Conservation (phyloP, 2,888 invertebrate species). For the Luperina testacea region DNA sequence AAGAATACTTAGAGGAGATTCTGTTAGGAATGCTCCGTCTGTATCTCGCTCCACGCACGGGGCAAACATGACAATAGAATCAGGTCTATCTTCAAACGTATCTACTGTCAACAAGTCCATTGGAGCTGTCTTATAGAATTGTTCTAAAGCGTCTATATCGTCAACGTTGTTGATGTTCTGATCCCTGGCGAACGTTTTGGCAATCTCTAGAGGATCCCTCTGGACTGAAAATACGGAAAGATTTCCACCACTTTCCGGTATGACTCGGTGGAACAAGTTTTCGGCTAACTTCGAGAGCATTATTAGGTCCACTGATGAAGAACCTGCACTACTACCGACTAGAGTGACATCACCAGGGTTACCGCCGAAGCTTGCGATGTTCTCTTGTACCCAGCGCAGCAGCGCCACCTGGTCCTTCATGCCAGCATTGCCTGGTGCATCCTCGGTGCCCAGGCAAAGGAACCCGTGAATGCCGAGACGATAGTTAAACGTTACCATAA, state of each 20-base stretch:
- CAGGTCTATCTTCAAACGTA: constrained; percentile 25
- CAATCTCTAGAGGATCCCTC: constrained; percentile 71
- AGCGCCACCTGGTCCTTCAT: too few relatives aligned
- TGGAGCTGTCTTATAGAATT: constrained; percentile 72
- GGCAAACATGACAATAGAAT: too few relatives aligned
- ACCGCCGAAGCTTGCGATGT: too few relatives aligned
- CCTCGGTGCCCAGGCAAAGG: too few relatives aligned
- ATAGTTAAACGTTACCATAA: too few relatives aligned
- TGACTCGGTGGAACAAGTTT: constrained; percentile 74
- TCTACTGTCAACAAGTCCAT: constrained; percentile 58
- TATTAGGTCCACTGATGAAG: constrained; percentile 38
- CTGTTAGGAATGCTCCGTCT: too few relatives aligned
- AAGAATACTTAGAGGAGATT: too few relatives aligned
- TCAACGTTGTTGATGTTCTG: constrained; percentile 69
- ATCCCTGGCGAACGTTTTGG: constrained; percentile 66
- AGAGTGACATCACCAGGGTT: too few relatives aligned
- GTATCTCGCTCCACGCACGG: too few relatives aligned
- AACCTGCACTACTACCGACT: constrained; percentile 69
- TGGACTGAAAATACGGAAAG: constrained; percentile 69
- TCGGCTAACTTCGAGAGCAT: constrained; percentile 41
- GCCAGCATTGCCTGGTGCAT: too few relatives aligned
- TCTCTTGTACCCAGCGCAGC: too few relatives aligned
- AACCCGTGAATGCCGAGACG: too few relatives aligned
- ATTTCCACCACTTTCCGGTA: constrained; percentile 75
- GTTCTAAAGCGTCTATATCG: constrained; percentile 72